These are phyloP conservation scores for Tenebrio molitor DNA, from an alignment of 1,140 invertebrate genomes.

Conservation along the genomic window DNA sequence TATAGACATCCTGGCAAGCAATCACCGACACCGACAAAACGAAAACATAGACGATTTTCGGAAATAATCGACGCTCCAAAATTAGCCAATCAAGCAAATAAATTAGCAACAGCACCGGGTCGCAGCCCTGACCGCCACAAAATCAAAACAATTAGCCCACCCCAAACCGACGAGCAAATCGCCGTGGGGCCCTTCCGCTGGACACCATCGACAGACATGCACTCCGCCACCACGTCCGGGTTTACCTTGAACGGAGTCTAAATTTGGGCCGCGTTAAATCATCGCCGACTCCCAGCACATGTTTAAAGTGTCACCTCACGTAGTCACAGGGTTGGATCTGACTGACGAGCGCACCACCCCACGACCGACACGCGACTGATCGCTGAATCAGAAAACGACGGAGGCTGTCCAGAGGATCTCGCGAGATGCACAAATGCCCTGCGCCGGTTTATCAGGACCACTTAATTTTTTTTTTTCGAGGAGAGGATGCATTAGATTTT, in stretches of 20 bases:
- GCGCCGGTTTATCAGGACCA: conserved; percentile 18
- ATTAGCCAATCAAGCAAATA: no score
- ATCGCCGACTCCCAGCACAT: neutral
- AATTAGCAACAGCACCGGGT: no score
- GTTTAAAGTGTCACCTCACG: conserved; percentile 13
- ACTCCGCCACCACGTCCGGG: no score
- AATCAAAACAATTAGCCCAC: no score
- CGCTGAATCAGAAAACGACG: neutral
- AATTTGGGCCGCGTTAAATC: neutral
- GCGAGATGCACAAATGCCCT: conserved; percentile 34
- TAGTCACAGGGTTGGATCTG: neutral
- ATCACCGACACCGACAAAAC: neutral
- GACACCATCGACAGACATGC: no score
- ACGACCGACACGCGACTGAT: conserved; percentile 17
- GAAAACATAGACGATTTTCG: neutral
- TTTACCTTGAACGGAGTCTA: no score
- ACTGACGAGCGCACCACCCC: neutral
- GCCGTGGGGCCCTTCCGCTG: no score
- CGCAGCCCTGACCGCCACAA: no score
- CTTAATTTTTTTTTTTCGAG: conserved; percentile 41
- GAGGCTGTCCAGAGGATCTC: conserved; percentile 18
- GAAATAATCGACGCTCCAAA: neutral
- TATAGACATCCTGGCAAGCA: conserved; percentile 4
- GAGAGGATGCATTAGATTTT: conserved; percentile 16
- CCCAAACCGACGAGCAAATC: no score